These are phyloP conservation scores for Carlito syrichta DNA, from an alignment of 2,113 vertebrate genomes.

Conservation along the genomic window DNA sequence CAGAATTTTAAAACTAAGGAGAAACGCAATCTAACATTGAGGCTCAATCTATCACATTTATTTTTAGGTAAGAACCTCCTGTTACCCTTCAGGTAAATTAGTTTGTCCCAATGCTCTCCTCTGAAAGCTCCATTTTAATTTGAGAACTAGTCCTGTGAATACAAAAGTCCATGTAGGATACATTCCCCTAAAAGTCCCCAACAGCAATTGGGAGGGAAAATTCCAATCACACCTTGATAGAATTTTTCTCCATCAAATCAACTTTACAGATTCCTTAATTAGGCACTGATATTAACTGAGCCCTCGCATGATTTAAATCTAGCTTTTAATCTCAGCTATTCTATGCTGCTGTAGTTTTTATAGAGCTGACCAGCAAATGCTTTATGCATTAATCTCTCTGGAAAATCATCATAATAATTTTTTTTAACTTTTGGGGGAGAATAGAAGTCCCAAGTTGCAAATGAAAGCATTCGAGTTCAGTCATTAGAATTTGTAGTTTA, in stretches of 20 bases:
- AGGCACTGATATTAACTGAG: slow-evolving; percentile 78
- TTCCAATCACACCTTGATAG: slow-evolving; percentile 75
- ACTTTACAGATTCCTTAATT: slow-evolving; percentile 80
- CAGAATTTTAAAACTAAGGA: neutral
- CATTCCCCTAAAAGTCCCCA: slow-evolving; percentile 70
- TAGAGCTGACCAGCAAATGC: slow-evolving; percentile 74
- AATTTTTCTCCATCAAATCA: slow-evolving; percentile 79
- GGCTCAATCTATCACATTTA: neutral
- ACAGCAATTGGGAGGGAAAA: slow-evolving; percentile 75
- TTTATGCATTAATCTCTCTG: slow-evolving; percentile 78
- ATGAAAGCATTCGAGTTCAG: slow-evolving; percentile 80
- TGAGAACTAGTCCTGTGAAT: slow-evolving; percentile 70
- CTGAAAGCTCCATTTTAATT: slow-evolving; percentile 74
- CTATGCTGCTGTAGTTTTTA: slow-evolving; percentile 79
- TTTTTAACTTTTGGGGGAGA: slow-evolving; percentile 62
- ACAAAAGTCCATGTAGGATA: slow-evolving; percentile 48
- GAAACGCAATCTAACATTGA: slow-evolving; percentile 30
- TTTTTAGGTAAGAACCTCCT: slow-evolving; percentile 57
- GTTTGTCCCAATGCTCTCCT: slow-evolving; percentile 72
- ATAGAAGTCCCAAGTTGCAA: slow-evolving; percentile 78
- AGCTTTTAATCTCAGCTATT: slow-evolving; percentile 79
- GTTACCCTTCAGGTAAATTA: slow-evolving; percentile 57
- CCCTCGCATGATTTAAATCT: slow-evolving; percentile 77
- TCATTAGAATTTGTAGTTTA: slow-evolving; percentile 81
- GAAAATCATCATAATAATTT: slow-evolving; percentile 79